These are phyloP conservation scores for Rhynchonycteris naso DNA, from an alignment of 2,797 vertebrate species.

Conservation along the genomic window DNA sequence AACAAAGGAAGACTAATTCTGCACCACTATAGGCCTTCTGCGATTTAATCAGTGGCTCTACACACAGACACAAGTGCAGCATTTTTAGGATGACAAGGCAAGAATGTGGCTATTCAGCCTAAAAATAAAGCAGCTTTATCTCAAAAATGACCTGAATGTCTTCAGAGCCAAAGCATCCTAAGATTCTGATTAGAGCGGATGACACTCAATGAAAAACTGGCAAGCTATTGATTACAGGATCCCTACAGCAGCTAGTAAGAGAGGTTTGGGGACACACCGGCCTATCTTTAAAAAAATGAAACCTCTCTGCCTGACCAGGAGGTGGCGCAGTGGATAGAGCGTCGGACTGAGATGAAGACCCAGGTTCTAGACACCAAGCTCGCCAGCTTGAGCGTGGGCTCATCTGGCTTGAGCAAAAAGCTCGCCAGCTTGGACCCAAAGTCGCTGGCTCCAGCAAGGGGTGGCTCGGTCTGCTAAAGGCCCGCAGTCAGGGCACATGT, in stretches of 20 bases:
- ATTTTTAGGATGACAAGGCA: slow-evolving; percentile 64
- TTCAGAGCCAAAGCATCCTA: slow-evolving; percentile 49
- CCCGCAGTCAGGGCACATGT: too few species aligned
- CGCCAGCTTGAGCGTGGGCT: too few species aligned
- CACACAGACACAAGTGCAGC: slow-evolving; percentile 53
- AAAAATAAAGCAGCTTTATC: slow-evolving; percentile 60
- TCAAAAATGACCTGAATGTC: slow-evolving; percentile 42
- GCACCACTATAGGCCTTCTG: neutral
- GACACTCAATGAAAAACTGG: slow-evolving; percentile 32
- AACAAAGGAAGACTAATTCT: slow-evolving; percentile 53
- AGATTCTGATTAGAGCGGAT: slow-evolving; percentile 34
- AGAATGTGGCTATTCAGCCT: slow-evolving; percentile 70
- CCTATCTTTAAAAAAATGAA: slow-evolving; percentile 31
- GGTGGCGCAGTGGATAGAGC: neutral
- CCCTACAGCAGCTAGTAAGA: neutral
- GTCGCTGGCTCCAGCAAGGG: too few species aligned
- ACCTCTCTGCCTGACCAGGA: slow-evolving; percentile 22
- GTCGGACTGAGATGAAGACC: too few species aligned
- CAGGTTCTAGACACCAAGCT: too few species aligned
- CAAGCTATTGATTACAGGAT: neutral
- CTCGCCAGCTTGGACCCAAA: too few species aligned
- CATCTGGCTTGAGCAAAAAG: too few species aligned
- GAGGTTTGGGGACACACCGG: neutral
- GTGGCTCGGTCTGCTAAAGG: too few species aligned
- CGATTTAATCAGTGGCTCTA: slow-evolving; percentile 43